Base-by-base conservation (phyloP, 2,888 invertebrate species). In the Nymphalis urticae region DNA sequence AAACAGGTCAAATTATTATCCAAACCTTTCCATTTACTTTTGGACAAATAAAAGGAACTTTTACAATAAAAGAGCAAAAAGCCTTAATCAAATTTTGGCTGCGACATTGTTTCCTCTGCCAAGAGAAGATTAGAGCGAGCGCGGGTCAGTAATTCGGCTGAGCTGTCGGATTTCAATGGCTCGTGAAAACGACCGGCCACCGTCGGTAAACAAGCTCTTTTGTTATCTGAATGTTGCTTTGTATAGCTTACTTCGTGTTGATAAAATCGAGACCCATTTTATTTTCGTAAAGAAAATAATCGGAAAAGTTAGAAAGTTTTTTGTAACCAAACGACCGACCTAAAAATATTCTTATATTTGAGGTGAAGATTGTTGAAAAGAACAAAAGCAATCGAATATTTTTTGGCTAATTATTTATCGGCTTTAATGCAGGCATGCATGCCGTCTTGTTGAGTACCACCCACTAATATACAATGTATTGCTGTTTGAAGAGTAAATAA, bases 111-210 rank as follows among this genome's bases (percentile, higher is more conserved):
- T 56, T 42, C 58, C 58, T 13, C 58, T 56, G 66, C 56, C 56
- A 62, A 53, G 32, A 66, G 66, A 17, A 67, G 66, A 67, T 67
- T 67, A 67, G 36, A 67, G 36, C 21, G 54, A 54, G 54, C 62
- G 36, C 24, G 51, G 61, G 61, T 8, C 54, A 56, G 66, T 62
- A 62, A 67, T 58, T 67, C 62, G 62, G 36, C 56, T 27, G 56
- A 21, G 13, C 32, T 27, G 47, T 48, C 48, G 47, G 50, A 62
- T 59, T 66, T 70, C 64, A 72, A 66, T 70, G 67, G 70, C 42
- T 24, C 72, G 51, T 70, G 66, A 60, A 69, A 69, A 66, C 64
- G 64, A 58, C 42, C 53, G 42, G 19, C 58, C 58, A 19, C 64
- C 48, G 62, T 48, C 42, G 21, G 48, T 62, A 47, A 65, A 70